Percentiles rank a stretch among this genome's conserved stretches.
Conservation (phyloP, 1,140 invertebrate genomes). For the Drosophila pandora region DNA sequence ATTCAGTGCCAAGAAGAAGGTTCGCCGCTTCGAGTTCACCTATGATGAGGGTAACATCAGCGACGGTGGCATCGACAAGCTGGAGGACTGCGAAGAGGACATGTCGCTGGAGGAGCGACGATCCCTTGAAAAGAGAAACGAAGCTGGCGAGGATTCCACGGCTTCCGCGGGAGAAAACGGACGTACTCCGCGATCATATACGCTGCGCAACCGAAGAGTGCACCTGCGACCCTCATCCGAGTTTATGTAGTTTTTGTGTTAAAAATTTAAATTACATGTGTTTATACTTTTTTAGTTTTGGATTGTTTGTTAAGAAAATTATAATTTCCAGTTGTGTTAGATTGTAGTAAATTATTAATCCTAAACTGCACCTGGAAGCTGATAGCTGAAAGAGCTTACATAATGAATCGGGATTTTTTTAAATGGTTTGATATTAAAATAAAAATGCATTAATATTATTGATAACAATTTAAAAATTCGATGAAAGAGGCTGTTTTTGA, state of each 20-base stretch:
- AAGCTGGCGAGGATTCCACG: background rate
- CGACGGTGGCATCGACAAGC: conserved; percentile 16
- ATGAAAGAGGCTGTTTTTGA: too few relatives aligned
- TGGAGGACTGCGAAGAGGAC: conserved; percentile 62
- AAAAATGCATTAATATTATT: too few relatives aligned
- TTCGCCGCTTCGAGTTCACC: conserved; percentile 68
- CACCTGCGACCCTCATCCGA: conserved; percentile 66
- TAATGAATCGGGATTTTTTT: too few relatives aligned
- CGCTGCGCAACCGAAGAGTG: conserved; percentile 61
- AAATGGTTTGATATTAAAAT: too few relatives aligned
- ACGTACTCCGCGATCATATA: conserved; percentile 35
- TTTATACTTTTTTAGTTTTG: conserved; percentile 24
- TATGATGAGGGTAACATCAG: conserved; percentile 50
- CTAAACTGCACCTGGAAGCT: background rate
- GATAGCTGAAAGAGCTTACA: background rate
- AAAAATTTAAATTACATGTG: background rate
- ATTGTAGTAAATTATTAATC: background rate
- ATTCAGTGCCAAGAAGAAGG: conserved; percentile 78
- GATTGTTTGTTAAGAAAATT: conserved; percentile 12
- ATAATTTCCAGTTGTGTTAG: background rate
- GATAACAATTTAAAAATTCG: too few relatives aligned
- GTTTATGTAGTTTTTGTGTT: conserved; percentile 53
- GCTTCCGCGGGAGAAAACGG: background rate
- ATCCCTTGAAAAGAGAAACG: conserved; percentile 5
- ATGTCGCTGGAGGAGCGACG: conserved; percentile 43